A percentile compares a stretch with the other conserved stretches of the same genome.
These are phyloP conservation scores for Gephyroberyx darwinii DNA, from an alignment of 2,797 vertebrate species.

Conservation along the genomic window DNA sequence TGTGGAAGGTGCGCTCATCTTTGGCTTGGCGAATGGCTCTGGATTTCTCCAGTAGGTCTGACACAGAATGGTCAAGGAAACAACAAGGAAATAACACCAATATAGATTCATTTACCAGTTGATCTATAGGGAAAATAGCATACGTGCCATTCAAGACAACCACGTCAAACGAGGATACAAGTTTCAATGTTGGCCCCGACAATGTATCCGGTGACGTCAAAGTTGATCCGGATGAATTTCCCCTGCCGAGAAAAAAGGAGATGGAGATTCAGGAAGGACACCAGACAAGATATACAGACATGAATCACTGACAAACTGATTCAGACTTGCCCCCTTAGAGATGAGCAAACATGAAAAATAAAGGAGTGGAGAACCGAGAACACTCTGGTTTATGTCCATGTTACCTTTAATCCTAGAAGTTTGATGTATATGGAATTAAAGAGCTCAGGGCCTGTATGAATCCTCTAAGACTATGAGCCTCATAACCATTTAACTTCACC, in stretches of 20 bases:
- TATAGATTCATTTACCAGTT: background rate
- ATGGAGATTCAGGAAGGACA: slow-evolving; percentile 28
- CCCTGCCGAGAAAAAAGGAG: slow-evolving; percentile 69
- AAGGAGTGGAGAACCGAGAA: no score
- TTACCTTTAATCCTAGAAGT: no score
- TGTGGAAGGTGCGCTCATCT: slow-evolving; percentile 96
- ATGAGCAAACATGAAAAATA: background rate
- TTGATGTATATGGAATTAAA: no score
- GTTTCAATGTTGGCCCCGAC: slow-evolving; percentile 96
- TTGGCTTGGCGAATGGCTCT: slow-evolving; percentile 98
- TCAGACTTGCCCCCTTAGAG: background rate
- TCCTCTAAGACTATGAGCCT: no score
- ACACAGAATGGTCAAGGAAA: slow-evolving; percentile 78
- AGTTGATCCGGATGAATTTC: slow-evolving; percentile 85
- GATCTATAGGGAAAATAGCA: background rate
- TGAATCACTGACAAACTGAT: slow-evolving; percentile 1
- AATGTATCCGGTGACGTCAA: slow-evolving; percentile 90
- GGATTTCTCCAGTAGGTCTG: slow-evolving; percentile 97
- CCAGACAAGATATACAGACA: slow-evolving; percentile 14
- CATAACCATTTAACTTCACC: no score
- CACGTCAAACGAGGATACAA: slow-evolving; percentile 76
- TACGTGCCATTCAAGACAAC: background rate
- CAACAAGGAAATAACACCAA: background rate
- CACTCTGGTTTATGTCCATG: no score
- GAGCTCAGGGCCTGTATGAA: no score